Conservation (phyloP, 2,113 vertebrate species). For the Pelvicachromis taeniatus region DNA sequence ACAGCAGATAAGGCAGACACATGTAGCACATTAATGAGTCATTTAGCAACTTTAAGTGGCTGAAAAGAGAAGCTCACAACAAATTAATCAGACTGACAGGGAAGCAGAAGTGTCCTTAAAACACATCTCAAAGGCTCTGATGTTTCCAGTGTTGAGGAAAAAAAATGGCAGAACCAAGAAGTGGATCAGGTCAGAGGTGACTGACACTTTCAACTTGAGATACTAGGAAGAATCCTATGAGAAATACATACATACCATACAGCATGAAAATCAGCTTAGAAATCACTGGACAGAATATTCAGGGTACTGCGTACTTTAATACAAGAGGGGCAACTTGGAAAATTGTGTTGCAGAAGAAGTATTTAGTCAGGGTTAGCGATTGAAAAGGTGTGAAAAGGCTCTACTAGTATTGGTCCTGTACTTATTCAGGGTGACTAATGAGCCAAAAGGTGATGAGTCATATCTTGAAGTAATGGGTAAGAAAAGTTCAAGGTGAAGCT, state of each 20-base stretch:
- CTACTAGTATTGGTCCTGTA: neutral
- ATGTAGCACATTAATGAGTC: neutral
- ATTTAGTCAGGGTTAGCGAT: too few relatives aligned
- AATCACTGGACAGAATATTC: neutral
- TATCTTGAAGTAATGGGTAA: neutral
- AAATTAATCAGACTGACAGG: neutral
- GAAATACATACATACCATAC: fast-evolving
- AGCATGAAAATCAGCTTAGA: neutral
- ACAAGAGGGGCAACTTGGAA: neutral
- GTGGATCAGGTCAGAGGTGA: neutral
- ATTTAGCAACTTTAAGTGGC: neutral
- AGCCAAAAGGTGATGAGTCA: neutral
- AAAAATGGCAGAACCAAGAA: neutral
- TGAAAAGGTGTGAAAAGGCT: too few relatives aligned
- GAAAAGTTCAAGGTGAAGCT: neutral
- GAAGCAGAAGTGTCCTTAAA: neutral
- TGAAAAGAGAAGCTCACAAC: neutral
- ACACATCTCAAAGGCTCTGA: neutral
- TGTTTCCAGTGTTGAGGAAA: neutral
- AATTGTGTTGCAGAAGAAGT: neutral
- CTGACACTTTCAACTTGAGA: neutral
- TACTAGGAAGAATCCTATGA: neutral
- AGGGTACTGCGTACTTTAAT: neutral
- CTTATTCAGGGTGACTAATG: neutral
- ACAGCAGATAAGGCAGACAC: conserved; percentile 4